Conservation (phyloP, 2,888 invertebrate genomes). For the Xanthia icteritia region DNA sequence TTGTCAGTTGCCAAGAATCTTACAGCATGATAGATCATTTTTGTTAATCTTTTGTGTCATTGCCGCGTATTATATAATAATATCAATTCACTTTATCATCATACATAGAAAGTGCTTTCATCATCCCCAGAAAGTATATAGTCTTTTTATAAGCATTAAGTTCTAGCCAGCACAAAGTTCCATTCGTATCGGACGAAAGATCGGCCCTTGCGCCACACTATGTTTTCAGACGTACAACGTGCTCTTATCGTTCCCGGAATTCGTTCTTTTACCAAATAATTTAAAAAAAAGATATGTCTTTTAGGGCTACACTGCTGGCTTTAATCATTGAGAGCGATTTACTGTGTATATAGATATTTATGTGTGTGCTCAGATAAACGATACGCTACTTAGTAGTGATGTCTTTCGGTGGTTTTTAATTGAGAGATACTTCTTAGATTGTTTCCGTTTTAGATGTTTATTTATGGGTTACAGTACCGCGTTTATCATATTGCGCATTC, state of each 20-base stretch:
- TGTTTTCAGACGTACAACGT: constrained; percentile 77
- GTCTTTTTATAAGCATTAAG: neutral
- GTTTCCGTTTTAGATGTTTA: neutral
- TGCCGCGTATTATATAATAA: neutral
- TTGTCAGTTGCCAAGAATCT: neutral
- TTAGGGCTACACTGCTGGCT: constrained; percentile 82
- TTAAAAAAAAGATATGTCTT: constrained; percentile 85
- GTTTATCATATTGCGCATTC: neutral
- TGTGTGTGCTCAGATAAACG: constrained; percentile 62
- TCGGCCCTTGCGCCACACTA: constrained; percentile 70
- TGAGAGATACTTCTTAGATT: constrained; percentile 13
- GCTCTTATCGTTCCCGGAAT: constrained; percentile 87
- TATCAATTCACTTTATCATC: neutral
- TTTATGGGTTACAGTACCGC: constrained; percentile 1
- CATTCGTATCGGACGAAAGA: constrained; percentile 10
- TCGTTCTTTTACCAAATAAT: constrained; percentile 87
- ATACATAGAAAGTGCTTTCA: neutral
- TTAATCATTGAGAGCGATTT: constrained; percentile 85
- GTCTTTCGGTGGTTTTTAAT: constrained; percentile 39
- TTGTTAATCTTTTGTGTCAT: neutral
- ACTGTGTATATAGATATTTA: constrained; percentile 74
- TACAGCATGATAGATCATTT: neutral
- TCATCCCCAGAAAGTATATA: neutral
- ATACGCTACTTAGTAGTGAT: constrained; percentile 45
- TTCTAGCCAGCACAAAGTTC: neutral